These are phyloP conservation scores for Halcyon leucocephala DNA, from an alignment of 2,797 vertebrate species.

Conservation along the genomic window DNA sequence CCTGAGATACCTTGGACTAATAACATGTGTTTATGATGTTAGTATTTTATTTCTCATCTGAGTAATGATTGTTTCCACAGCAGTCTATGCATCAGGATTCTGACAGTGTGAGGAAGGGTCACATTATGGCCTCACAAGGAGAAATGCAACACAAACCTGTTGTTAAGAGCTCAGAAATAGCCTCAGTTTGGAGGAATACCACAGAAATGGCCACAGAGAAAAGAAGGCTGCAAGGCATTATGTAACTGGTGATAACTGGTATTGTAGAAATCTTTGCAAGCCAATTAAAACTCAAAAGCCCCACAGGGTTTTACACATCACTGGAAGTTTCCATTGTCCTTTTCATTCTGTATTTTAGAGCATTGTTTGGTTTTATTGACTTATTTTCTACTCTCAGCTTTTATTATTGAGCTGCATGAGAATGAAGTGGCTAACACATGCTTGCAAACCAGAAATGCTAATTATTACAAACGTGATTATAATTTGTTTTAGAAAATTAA, in stretches of 20 bases:
- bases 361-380: neutral
- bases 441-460: neutral
- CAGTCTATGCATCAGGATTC: neutral
- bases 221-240: accelerated
- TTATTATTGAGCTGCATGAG: neutral
- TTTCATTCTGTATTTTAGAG: neutral
- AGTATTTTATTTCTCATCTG: neutral
- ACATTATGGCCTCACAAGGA: neutral
- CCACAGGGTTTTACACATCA: neutral
- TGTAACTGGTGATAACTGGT: neutral
- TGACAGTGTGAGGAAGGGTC: neutral
- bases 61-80: accelerated
- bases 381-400: neutral
- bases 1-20: neutral
- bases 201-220: neutral
- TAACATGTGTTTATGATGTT: neutral
- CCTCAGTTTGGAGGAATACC: neutral
- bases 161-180: neutral
- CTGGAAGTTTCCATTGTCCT: neutral
- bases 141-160: neutral
- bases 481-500: neutral
- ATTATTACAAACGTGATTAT: conserved; percentile 10
- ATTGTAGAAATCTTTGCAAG: neutral
- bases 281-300: neutral
- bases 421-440: neutral